A percentile compares a stretch with the other conserved stretches of the same genome.
Conservation (phyloP, 2,113 vertebrate genomes). For the Pao palembangensis region DNA sequence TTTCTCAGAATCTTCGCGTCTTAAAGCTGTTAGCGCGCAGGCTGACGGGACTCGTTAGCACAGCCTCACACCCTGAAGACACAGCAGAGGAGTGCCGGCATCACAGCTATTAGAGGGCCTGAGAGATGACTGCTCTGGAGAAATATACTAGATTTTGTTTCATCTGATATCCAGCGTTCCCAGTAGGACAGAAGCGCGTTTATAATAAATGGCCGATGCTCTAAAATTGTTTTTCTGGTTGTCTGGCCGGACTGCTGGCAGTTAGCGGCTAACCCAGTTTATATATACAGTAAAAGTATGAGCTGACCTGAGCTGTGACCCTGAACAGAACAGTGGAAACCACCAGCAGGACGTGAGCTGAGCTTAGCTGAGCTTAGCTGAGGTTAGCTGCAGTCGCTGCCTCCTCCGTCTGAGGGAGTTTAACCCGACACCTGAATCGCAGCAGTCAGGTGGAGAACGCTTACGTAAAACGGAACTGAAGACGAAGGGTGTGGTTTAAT, state of each 20-base stretch:
- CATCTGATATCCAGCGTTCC: too few relatives aligned
- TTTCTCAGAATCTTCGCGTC: conserved; percentile 57
- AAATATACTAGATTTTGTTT: too few relatives aligned
- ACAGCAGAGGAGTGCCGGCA: neutral
- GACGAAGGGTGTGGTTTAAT: conserved; percentile 34
- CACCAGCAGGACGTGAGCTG: conserved; percentile 55
- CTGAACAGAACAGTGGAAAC: conserved; percentile 69
- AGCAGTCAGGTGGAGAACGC: neutral
- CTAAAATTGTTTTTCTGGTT: conserved; percentile 62
- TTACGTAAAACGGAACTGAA: neutral
- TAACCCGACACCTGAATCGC: neutral
- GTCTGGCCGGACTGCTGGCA: conserved; percentile 65
- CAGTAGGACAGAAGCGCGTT: conserved; percentile 40
- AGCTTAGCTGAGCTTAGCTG: conserved; percentile 58
- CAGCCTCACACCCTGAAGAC: neutral
- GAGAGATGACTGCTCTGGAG: too few relatives aligned
- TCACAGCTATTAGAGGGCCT: too few relatives aligned
- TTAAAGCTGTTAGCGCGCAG: conserved; percentile 41
- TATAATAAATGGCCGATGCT: conserved; percentile 50
- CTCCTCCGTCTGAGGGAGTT: conserved; percentile 48
- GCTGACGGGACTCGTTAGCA: conserved; percentile 25
- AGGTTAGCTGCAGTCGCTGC: conserved; percentile 52
- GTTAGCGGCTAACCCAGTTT: conserved; percentile 74
- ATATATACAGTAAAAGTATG: conserved; percentile 66
- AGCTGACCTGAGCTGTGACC: conserved; percentile 63